A percentile compares a stretch with the other conserved stretches of the same genome.
Evolutionary conservation across 1,140 invertebrate species (phyloP).

Genomic region (Trichonephila inaurata): DNA sequence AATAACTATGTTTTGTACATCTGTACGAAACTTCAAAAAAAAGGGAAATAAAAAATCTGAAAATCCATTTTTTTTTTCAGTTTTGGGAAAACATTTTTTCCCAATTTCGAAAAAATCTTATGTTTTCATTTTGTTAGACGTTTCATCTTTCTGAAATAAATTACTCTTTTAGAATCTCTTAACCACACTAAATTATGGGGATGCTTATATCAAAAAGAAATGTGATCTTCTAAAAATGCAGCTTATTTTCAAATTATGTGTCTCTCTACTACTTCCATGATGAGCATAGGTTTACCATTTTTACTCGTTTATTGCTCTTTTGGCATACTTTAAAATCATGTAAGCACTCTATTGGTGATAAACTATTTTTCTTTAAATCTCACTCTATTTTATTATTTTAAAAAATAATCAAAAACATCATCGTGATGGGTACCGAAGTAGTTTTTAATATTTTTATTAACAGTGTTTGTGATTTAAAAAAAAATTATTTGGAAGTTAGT

Average conservation of each 20-base stretch:
- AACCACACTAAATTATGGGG: constrained; percentile 56
- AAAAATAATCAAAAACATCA: no score
- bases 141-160: constrained; percentile 29
- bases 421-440: no score
- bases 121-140: neutral
- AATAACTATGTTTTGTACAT: no score
- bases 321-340: neutral
- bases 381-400: no score
- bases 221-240: constrained; percentile 60
- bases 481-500: no score
- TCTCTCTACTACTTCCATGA: constrained; percentile 13
- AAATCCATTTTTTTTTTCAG: neutral
- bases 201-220: constrained; percentile 43
- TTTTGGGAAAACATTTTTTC: neutral
- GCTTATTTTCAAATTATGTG: constrained; percentile 64
- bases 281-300: neutral
- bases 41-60: neutral
- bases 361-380: no score
- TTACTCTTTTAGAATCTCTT: constrained; percentile 61
- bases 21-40: no score
- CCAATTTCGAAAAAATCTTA: neutral
- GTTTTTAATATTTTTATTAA: no score
- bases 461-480: no score
- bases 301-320: neutral
- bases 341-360: neutral